phyloP scores from a whole-genome alignment of 2,113 vertebrate species.

The Melanerpes aurifrons region DNA sequence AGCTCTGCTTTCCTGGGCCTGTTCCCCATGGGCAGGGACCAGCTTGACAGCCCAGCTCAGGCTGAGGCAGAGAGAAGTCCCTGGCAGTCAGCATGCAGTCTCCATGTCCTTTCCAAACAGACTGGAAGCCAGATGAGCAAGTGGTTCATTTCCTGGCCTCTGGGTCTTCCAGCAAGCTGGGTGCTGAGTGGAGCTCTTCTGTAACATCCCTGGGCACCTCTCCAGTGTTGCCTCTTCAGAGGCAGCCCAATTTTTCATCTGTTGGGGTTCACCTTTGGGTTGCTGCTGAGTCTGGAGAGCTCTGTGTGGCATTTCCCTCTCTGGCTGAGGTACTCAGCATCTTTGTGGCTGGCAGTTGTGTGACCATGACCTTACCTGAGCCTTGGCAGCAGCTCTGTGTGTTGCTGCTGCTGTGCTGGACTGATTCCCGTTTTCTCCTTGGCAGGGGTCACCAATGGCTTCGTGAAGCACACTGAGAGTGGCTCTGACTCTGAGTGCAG shows the following conservation, averaged over 20 bases:
- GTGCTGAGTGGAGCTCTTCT: not conserved
- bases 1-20: not conserved
- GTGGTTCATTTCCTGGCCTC: not conserved
- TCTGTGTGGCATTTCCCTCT: not conserved
- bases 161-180: not conserved
- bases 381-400: not conserved
- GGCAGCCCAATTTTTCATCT: not conserved
- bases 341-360: not conserved
- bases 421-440: slow-evolving; percentile 23
- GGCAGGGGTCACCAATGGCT: slow-evolving; percentile 90
- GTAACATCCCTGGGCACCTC: not conserved
- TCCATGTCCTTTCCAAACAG: not conserved
- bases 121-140: not conserved
- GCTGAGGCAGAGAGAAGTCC: not conserved
- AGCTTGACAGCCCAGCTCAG: no score
- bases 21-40: not conserved
- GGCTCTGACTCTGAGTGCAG: slow-evolving; percentile 86
- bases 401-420: not conserved
- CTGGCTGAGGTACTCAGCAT: not conserved
- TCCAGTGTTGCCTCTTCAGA: not conserved
- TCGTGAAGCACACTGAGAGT: slow-evolving; percentile 80
- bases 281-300: not conserved
- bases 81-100: not conserved
- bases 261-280: not conserved
- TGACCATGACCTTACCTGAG: not conserved